A percentile compares a stretch with the other conserved stretches of the same genome.
Evolutionary conservation across 92 coral and sea anemone genomes (phyloP).

Genomic region (Galaxea fascicularis): DNA sequence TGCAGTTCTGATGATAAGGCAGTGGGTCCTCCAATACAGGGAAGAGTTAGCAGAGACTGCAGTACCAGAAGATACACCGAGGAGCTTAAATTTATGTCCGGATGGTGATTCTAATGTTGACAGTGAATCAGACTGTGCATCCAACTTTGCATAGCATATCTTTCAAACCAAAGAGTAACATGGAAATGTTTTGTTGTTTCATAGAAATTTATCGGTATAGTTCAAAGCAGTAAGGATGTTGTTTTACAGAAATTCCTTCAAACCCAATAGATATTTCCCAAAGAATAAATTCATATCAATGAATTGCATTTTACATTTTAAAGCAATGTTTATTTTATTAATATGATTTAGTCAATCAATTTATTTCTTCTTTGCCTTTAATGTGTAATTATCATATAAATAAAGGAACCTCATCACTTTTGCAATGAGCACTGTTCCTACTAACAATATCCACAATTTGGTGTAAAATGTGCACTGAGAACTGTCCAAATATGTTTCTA

Average conservation of each 20-base stretch:
- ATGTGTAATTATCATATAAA: neutral
- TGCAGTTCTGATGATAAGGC: constrained; percentile 23
- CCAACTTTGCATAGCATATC: neutral
- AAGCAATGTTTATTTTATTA: neutral
- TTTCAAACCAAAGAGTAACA: neutral
- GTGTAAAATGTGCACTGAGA: neutral
- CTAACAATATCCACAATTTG: neutral
- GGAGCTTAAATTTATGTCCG: neutral
- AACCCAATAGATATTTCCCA: neutral
- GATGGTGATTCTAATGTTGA: neutral
- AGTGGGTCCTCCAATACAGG: neutral
- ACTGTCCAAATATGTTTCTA: neutral
- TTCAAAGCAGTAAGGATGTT: neutral
- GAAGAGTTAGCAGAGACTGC: constrained; percentile 11
- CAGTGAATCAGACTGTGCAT: neutral
- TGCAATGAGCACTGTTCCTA: neutral
- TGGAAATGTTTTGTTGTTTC: neutral
- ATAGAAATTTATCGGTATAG: neutral
- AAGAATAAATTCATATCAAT: neutral
- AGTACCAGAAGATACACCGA: neutral
- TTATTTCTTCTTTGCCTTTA: neutral
- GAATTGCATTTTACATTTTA: no score
- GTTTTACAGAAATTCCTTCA: neutral
- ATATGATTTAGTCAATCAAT: constrained; percentile 8
- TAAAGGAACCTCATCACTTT: neutral